Base-by-base conservation (phyloP, 2,888 invertebrate species). In the Atethmia centrago region DNA sequence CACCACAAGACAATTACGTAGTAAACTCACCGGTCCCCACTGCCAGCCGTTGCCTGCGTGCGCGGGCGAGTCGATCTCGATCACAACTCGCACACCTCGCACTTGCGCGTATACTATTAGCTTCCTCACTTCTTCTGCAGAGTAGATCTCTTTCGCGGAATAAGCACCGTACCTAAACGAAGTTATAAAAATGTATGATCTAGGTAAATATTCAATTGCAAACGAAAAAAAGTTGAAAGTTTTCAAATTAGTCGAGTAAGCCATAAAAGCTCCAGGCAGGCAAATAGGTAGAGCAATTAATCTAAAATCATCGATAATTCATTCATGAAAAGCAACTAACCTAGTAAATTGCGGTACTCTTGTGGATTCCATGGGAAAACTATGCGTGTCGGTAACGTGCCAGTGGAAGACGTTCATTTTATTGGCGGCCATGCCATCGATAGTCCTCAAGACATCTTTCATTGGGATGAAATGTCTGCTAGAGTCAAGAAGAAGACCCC, bases 391-490 rank as follows among this genome's bases (percentile, higher is more conserved):
- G 0, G 98, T 98, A 0, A 97, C 97, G 90, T 98, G 98, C 99
- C 99, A 99, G 91, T 99, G 99, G 61, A 99, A 97, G 0, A 99
- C 98, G 91, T 99, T 99, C 96, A 99, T 94, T 93, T 99, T 99
- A 65, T 98, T 98, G 28, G 98, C 97, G 2, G 98, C 98, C 98
- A 99, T 98, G 2, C 97, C 99, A 87, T 99, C 98, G 82, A 99
- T 95, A 63, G 98, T 98, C 82, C 97, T 97, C 86, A 97, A 97
- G 31, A 98, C 97, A 62, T 97, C 97, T 21, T 92, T 92, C 80
- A 98, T 92, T 0, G 98, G 97, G 40, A 99, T 96, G 90, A 97
- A 99, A 93, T 99, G 99, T 77, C 99, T 97, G 0, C 99, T 97
- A 0, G 99, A 98, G 91, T 99, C 99, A 59, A 99, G 92, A 71